phyloP scores from a whole-genome alignment of 2,113 vertebrate genomes.

The Pleuronectes platessa region DNA sequence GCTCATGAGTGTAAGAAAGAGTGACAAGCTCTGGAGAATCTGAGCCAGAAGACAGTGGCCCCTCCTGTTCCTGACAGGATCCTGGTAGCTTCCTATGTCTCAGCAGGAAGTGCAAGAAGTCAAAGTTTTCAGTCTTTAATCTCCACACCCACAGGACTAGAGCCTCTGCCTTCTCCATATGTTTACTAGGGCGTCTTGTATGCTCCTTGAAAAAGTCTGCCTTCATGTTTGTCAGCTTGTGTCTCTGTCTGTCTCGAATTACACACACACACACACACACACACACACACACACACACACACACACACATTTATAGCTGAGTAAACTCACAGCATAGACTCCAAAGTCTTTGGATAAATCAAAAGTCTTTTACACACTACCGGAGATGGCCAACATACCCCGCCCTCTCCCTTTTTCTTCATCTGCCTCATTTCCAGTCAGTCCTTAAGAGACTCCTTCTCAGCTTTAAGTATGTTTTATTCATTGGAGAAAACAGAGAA shows the following conservation, averaged over 20 bases:
- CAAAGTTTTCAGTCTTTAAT: conserved; percentile 66
- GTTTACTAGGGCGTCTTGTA: conserved; percentile 11
- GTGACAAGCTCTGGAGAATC: conserved; percentile 55
- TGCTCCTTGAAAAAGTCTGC: conserved; percentile 11
- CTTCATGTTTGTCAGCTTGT: conserved; percentile 34
- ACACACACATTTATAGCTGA: not conserved
- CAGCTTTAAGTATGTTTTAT: conserved; percentile 61
- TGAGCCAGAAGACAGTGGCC: conserved; percentile 54
- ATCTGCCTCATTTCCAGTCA: conserved; percentile 57
- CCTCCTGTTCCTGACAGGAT: conserved; percentile 82
- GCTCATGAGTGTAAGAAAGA: conserved; percentile 21
- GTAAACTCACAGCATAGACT: conserved; percentile 15
- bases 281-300: conserved; percentile 19
- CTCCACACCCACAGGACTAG: conserved; percentile 55
- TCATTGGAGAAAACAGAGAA: conserved; percentile 60
- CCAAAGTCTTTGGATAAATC: conserved; percentile 36
- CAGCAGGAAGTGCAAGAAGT: conserved; percentile 80
- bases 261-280: not conserved
- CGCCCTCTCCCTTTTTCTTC: conserved; percentile 32
- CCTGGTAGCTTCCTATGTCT: conserved; percentile 79
- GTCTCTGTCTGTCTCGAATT: conserved; percentile 19
- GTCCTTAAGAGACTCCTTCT: conserved; percentile 36
- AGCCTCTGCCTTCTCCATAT: conserved; percentile 36
- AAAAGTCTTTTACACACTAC: conserved; percentile 14
- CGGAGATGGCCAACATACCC: conserved; percentile 4